Conservation (phyloP, 2,888 invertebrate genomes). For the Tetrapedia diversipes region DNA sequence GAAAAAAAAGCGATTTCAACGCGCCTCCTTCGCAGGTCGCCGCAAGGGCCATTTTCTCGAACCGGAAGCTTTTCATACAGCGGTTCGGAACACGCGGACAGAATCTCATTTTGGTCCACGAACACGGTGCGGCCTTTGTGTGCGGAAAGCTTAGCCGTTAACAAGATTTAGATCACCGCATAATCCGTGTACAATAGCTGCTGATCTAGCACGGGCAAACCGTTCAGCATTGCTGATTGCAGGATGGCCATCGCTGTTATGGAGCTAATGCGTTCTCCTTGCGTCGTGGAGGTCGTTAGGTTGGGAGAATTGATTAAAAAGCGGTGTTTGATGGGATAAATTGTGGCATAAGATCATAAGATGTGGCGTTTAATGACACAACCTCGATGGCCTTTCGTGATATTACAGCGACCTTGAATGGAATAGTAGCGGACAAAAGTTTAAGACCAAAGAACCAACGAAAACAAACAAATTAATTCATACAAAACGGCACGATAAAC, state of each 20-base stretch:
- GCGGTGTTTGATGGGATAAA: no score
- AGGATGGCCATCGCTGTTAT: conserved; percentile 26
- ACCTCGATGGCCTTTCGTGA: no score
- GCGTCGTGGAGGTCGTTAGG: not conserved
- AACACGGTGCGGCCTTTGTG: conserved; percentile 3
- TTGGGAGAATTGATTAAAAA: not conserved
- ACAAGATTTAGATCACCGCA: conserved; percentile 45
- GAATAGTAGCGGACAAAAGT: no score
- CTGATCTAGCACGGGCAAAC: conserved; percentile 34
- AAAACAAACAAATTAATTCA: no score
- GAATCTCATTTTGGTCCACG: conserved; percentile 9
- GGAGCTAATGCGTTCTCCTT: conserved; percentile 13
- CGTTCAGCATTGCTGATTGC: conserved; percentile 42
- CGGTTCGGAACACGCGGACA: not conserved
- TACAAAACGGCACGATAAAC: no score
- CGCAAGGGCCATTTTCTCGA: not conserved
- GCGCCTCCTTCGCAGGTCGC: no score
- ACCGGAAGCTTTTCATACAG: not conserved
- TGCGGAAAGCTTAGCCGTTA: conserved; percentile 29
- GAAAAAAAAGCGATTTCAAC: not conserved
- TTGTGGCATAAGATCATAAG: no score
- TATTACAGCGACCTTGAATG: no score
- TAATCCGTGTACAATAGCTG: conserved; percentile 44
- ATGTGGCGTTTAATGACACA: no score
- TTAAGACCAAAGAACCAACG: no score